Base-by-base conservation (phyloP, 2,797 vertebrate genomes). In the Pelochelys cantorii region DNA sequence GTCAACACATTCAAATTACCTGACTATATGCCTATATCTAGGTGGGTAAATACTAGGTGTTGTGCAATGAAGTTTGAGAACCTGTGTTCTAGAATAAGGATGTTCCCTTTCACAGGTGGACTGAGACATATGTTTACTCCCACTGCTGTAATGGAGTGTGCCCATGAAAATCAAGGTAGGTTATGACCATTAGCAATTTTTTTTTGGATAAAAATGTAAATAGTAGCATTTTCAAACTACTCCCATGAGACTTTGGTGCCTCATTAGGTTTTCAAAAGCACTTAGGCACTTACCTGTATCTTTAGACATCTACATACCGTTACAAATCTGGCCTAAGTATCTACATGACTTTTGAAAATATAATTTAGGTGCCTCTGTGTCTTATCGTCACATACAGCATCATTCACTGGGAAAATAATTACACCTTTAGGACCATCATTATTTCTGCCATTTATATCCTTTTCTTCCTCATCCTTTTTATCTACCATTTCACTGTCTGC, bases 161-260 rank as follows among this genome's bases (percentile, higher is more conserved):
- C 81, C 81, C 25, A 25, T 55, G 31, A 80, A 74, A 91, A 71
- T 86, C 90, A 85, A 25, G 42, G 68, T 37, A 89, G 93, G 88
- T 22, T 22, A 37, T 71, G 18, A 84, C n/a, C 85, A 14, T 0
- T 17, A 29, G 37, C 42, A 42, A 29, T 37, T 68, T 34, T 83
- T 90, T 94, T 94, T 60, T 78, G 54, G 91, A 83, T 48, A 74
- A 95, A 90, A 52, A 86, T 85, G 91, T 88, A 89, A 81, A 94
- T 79, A 48, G 25, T 48, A 77, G 86, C 15, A 89, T 83, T 31
- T 78, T 11, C 92, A 92, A 93, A 84, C 6, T 65, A 65, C 86
- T 74, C 77, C 86, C 65, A 83, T 92, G 88, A 71, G 77, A 54
- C 71, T 77, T 52, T 4, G 25, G 74, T 48, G 25, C 25, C 23